Conservation (phyloP, 1,140 invertebrate species). For the Drosophila simulans region DNA sequence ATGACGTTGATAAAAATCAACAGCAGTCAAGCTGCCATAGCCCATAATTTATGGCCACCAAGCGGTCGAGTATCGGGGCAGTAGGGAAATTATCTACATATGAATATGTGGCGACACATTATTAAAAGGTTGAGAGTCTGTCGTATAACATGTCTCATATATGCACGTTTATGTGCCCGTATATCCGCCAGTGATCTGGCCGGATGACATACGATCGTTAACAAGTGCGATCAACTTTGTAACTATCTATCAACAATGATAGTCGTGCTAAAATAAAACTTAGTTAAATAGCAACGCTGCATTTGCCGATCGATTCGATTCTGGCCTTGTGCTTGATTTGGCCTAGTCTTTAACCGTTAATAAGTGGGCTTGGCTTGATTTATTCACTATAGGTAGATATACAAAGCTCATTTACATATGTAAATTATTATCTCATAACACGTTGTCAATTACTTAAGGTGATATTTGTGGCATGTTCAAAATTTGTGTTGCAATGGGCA, state of each 20-base stretch:
- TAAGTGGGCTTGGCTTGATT: slow-evolving; percentile 2
- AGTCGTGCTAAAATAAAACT: slow-evolving; percentile 32
- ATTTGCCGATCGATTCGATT: slow-evolving; percentile 6
- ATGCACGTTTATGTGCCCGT: slow-evolving; percentile 4
- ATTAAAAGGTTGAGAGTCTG: slow-evolving; percentile 64
- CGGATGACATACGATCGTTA: slow-evolving; percentile 42
- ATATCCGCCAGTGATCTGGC: slow-evolving; percentile 15
- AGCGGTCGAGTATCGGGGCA: slow-evolving; percentile 27
- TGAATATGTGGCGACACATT: slow-evolving; percentile 65
- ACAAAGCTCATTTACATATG: background rate
- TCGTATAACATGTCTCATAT: slow-evolving; percentile 50
- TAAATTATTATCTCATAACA: background rate
- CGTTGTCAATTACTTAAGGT: background rate
- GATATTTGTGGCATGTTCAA: background rate
- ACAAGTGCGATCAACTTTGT: slow-evolving; percentile 47
- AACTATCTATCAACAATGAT: slow-evolving; percentile 46
- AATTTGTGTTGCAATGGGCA: background rate
- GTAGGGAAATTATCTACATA: slow-evolving; percentile 70
- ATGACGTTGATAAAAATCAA: slow-evolving; percentile 83
- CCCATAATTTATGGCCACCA: slow-evolving; percentile 71
- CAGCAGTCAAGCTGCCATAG: slow-evolving; percentile 48
- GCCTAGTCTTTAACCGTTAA: slow-evolving; percentile 12
- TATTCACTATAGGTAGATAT: background rate
- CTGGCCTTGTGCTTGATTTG: slow-evolving; percentile 17
- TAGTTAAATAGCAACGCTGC: slow-evolving; percentile 4